Conservation (phyloP, 2,797 vertebrate species). For the Mycteria americana region DNA sequence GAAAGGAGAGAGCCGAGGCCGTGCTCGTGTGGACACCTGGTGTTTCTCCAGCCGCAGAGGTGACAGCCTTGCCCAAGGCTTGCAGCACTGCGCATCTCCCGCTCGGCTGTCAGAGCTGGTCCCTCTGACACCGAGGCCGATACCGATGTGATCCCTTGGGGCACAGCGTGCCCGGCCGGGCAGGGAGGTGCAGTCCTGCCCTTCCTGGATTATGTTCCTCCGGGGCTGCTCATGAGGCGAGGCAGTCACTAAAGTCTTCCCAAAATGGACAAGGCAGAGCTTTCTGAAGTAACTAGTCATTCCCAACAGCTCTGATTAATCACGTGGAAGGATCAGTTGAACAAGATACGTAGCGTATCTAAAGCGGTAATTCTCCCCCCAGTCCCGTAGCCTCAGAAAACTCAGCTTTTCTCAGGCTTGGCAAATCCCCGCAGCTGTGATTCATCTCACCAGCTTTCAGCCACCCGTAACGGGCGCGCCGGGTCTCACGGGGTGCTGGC, state of each 20-base stretch:
- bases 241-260: background rate
- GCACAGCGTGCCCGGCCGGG: rapidly evolving
- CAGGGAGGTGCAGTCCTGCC: background rate
- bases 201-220: background rate
- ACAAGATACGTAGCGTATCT: rapidly evolving
- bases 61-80: background rate
- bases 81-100: rapidly evolving
- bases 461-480: rapidly evolving
- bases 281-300: background rate
- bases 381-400: background rate
- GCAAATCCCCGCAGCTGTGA: background rate
- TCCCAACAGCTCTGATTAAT: background rate
- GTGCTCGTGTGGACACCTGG: rapidly evolving
- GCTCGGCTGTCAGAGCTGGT: background rate
- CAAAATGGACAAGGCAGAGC: background rate
- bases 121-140: background rate
- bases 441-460: background rate
- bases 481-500: rapidly evolving
- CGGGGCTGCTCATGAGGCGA: background rate
- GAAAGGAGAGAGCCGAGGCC: rapidly evolving
- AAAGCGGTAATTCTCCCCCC: background rate
- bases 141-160: background rate
- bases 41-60: rapidly evolving
- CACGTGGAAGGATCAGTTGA: background rate
- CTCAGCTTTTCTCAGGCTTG: background rate